These are phyloP conservation scores for Brevipalpus yothersi DNA, from an alignment of 1,140 invertebrate genomes.

Conservation along the genomic window DNA sequence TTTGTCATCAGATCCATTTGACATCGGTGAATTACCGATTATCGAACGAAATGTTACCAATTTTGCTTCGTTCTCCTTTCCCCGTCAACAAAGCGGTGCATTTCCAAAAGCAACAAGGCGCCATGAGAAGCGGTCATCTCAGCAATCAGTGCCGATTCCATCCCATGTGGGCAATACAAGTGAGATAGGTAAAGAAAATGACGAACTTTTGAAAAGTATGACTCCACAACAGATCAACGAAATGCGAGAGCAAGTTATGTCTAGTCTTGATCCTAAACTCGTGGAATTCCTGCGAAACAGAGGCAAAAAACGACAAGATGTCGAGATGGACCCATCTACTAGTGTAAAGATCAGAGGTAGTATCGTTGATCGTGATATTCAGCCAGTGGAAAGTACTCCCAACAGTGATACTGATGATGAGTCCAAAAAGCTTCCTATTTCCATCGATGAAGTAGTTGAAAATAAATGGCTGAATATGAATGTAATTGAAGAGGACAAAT, in stretches of 20 bases:
- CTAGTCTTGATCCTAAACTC: constrained; percentile 1
- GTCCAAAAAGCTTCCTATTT: not conserved
- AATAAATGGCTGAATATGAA: constrained; percentile 10
- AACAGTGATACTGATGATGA: not conserved
- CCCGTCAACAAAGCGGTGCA: not conserved
- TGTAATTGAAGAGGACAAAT: constrained; percentile 11
- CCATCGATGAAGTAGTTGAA: not conserved
- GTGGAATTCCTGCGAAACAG: not conserved
- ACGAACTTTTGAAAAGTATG: constrained; percentile 3
- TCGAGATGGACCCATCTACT: not conserved
- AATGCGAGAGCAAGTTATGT: constrained; percentile 1
- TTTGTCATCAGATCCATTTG: not conserved
- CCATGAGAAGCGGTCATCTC: not conserved
- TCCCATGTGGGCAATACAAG: not conserved
- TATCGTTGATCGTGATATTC: not conserved
- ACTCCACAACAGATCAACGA: constrained; percentile 6
- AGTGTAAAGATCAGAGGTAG: not conserved
- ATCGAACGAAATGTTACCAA: constrained; percentile 1
- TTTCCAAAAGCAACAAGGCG: constrained; percentile 1
- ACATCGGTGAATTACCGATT: not conserved
- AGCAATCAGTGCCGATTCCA: not conserved
- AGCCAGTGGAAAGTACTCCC: not conserved
- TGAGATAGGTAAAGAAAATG: constrained; percentile 8
- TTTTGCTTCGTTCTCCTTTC: not conserved
- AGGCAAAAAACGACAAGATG: not conserved